phyloP scores from a whole-genome alignment of 2,888 invertebrate species.

The Prosopocoilus inquinatus region DNA sequence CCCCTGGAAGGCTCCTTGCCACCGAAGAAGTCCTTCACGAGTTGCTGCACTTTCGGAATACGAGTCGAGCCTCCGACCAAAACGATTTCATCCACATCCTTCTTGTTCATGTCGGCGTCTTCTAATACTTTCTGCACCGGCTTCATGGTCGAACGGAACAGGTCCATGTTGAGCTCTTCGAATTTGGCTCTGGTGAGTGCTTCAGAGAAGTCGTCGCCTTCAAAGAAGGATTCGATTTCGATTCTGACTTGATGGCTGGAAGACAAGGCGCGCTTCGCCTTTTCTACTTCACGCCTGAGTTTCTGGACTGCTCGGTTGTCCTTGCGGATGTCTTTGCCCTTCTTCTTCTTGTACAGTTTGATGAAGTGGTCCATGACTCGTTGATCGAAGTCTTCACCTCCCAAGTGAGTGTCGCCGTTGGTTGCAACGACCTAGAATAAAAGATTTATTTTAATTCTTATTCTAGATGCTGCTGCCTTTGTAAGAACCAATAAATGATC shows the following conservation, averaged over 20 bases:
- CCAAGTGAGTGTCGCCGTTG: slow-evolving; percentile 95
- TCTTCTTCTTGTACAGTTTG: slow-evolving; percentile 97
- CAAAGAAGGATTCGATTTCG: slow-evolving; percentile 98
- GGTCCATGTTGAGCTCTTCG: slow-evolving; percentile 95
- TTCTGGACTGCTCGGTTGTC: slow-evolving; percentile 95
- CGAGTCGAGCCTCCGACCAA: slow-evolving; percentile 98
- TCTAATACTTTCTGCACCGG: slow-evolving; percentile 95
- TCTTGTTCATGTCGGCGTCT: slow-evolving; percentile 98
- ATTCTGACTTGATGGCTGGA: slow-evolving; percentile 94
- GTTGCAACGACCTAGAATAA: slow-evolving; percentile 65
- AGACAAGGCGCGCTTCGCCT: slow-evolving; percentile 94
- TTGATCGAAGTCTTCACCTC: slow-evolving; percentile 99
- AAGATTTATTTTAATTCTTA: not conserved
- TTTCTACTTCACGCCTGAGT: slow-evolving; percentile 94
- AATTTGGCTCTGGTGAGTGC: slow-evolving; percentile 95
- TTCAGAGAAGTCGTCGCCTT: slow-evolving; percentile 98
- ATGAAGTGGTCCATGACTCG: slow-evolving; percentile 96
- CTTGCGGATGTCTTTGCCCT: slow-evolving; percentile 94
- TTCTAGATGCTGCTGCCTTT: too few relatives aligned
- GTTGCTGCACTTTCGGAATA: slow-evolving; percentile 95
- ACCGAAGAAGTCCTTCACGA: slow-evolving; percentile 92
- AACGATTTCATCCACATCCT: slow-evolving; percentile 98
- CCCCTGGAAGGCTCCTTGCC: slow-evolving; percentile 98
- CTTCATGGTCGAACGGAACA: slow-evolving; percentile 88
- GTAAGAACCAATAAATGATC: too few relatives aligned